These are phyloP conservation scores for Babyrousa celebensis DNA, from an alignment of 2,797 vertebrate genomes.

Conservation along the genomic window DNA sequence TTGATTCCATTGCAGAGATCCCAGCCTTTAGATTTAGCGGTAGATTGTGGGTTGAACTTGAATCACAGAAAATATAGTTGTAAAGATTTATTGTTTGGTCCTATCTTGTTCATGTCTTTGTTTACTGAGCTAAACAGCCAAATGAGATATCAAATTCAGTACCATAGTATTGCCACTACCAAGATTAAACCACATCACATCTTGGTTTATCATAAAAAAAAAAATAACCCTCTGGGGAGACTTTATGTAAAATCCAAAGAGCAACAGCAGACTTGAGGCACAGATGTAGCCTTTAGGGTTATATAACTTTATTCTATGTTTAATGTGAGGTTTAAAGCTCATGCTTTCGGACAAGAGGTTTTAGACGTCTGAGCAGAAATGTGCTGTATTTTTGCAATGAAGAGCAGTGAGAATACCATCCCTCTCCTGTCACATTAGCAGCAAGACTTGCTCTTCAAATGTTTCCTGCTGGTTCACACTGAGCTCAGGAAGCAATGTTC, in stretches of 20 bases:
- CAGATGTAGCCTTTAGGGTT: constrained; percentile 73
- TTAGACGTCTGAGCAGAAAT: constrained; percentile 83
- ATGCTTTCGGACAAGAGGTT: constrained; percentile 77
- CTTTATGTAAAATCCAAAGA: constrained; percentile 81
- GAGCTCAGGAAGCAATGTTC: constrained; percentile 91
- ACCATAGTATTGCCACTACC: not conserved
- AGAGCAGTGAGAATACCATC: constrained; percentile 80
- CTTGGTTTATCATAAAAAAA: constrained; percentile 84
- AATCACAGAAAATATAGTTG: not conserved
- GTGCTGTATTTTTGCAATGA: constrained; percentile 76
- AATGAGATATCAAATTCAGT: constrained; percentile 1
- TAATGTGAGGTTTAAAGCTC: constrained; percentile 84
- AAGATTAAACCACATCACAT: constrained; percentile 48
- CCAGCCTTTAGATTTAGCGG: not conserved
- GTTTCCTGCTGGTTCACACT: constrained; percentile 90
- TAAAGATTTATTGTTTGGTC: constrained; percentile 15
- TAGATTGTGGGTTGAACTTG: not conserved
- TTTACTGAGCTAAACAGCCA: constrained; percentile 13
- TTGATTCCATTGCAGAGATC: not conserved
- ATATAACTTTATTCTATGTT: constrained; percentile 80
- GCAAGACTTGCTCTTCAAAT: constrained; percentile 86
- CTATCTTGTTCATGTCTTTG: not conserved
- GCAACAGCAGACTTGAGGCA: constrained; percentile 84
- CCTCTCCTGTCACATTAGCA: constrained; percentile 77
- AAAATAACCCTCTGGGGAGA: constrained; percentile 83